Conservation (phyloP, 2,797 vertebrate genomes). For the Amphiprion clarkii region DNA sequence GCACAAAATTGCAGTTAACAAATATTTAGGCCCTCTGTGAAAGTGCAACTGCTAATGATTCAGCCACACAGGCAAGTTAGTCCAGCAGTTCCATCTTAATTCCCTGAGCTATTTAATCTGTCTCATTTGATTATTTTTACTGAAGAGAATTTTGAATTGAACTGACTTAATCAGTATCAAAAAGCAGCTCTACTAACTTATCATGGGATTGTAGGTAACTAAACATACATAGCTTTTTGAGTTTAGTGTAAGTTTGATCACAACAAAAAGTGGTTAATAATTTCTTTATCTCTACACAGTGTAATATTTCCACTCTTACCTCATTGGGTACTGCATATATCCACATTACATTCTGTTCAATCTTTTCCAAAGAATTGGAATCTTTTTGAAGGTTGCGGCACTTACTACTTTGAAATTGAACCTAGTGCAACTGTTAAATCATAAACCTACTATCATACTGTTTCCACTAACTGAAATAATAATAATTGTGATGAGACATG, state of each 20-base stretch:
- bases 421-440: not conserved
- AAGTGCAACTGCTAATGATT: constrained; percentile 7
- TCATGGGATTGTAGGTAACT: too few relatives aligned
- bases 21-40: not conserved
- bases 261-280: not conserved
- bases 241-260: not conserved
- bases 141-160: not conserved
- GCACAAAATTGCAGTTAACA: not conserved
- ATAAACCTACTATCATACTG: too few relatives aligned
- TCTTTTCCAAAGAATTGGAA: too few relatives aligned
- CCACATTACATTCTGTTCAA: too few relatives aligned
- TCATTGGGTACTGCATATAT: too few relatives aligned
- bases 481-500: not conserved
- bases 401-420: not conserved
- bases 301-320: not conserved
- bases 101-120: not conserved
- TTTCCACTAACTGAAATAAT: too few relatives aligned
- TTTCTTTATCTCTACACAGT: not conserved
- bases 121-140: not conserved
- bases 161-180: not conserved
- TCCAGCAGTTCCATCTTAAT: not conserved
- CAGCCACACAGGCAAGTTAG: not conserved
- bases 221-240: not conserved
- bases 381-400: too few relatives aligned
- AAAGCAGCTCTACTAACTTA: too few relatives aligned